These are phyloP conservation scores for Strigops habroptila DNA, from an alignment of 2,113 vertebrate species.

Conservation along the genomic window DNA sequence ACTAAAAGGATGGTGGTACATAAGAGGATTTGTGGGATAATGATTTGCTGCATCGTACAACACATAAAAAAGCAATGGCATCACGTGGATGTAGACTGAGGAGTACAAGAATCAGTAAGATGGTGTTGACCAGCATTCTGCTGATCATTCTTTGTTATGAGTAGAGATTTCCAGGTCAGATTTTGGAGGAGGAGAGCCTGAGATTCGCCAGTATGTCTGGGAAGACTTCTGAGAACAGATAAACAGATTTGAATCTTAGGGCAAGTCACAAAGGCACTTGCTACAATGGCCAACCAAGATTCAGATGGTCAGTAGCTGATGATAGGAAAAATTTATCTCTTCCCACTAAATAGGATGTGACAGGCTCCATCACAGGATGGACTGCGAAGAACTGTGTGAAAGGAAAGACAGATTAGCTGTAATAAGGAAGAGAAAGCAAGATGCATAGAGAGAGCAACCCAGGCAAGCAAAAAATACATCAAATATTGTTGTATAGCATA, in stretches of 20 bases:
- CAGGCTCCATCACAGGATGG: background rate
- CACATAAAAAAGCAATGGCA: background rate
- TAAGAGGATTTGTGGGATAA: background rate
- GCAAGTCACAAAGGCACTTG: background rate
- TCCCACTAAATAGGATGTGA: background rate
- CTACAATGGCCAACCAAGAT: background rate
- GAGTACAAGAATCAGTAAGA: background rate
- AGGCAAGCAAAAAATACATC: background rate
- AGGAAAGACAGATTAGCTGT: background rate
- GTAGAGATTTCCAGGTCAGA: background rate
- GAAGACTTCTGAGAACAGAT: background rate
- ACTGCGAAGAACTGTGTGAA: background rate
- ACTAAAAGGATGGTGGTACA: background rate
- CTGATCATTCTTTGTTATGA: background rate
- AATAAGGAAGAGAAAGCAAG: background rate
- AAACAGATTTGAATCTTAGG: background rate
- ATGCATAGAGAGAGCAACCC: background rate
- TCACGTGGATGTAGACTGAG: background rate
- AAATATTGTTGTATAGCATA: background rate
- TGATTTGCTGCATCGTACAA: background rate
- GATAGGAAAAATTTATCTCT: background rate
- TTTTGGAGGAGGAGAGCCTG: background rate
- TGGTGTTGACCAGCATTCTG: background rate
- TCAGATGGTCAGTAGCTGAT: background rate
- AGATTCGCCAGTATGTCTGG: background rate